Percentiles rank a stretch among this genome's conserved stretches.
Evolutionary conservation across 2,888 invertebrate species (phyloP).

Genomic region (Nasonovia ribisnigri): DNA sequence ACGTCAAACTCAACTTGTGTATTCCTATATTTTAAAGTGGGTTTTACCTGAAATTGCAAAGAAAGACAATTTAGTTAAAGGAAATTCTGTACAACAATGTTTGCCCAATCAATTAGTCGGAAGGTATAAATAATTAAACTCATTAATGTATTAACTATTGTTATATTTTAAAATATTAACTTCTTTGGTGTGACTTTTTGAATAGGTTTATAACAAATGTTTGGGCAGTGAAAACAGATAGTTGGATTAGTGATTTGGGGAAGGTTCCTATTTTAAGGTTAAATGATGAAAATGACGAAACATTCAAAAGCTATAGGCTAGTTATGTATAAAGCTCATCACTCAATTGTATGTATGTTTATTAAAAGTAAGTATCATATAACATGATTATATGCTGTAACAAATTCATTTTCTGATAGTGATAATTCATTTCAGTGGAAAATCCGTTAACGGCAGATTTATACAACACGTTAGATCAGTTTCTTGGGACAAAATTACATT

Average conservation of each 20-base stretch:
- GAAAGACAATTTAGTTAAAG: conserved; percentile 53
- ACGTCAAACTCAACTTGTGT: conserved; percentile 58
- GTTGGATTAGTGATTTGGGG: conserved; percentile 55
- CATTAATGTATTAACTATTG: not conserved
- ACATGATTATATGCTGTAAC: not conserved
- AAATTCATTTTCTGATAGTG: not conserved
- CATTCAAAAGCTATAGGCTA: conserved; percentile 44
- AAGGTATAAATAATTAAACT: conserved; percentile 38
- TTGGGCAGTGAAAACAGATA: conserved; percentile 58
- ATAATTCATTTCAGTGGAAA: conserved; percentile 45
- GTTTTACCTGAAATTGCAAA: conserved; percentile 47
- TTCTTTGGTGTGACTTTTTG: not conserved
- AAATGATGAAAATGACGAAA: conserved; percentile 40
- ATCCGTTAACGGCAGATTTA: conserved; percentile 36
- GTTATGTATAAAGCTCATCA: conserved; percentile 62
- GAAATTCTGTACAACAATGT: conserved; percentile 55
- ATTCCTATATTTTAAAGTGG: conserved; percentile 62
- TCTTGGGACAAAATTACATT: conserved; percentile 54
- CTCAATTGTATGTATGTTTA: conserved; percentile 58
- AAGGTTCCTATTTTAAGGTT: conserved; percentile 60
- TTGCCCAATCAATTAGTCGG: conserved; percentile 60
- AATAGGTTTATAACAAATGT: conserved; percentile 57
- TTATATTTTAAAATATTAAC: not conserved
- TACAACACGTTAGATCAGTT: conserved; percentile 58
- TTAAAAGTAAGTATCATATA: conserved; percentile 43